Conservation (phyloP, 2,797 vertebrate genomes). For the Sebastes matsubarae region DNA sequence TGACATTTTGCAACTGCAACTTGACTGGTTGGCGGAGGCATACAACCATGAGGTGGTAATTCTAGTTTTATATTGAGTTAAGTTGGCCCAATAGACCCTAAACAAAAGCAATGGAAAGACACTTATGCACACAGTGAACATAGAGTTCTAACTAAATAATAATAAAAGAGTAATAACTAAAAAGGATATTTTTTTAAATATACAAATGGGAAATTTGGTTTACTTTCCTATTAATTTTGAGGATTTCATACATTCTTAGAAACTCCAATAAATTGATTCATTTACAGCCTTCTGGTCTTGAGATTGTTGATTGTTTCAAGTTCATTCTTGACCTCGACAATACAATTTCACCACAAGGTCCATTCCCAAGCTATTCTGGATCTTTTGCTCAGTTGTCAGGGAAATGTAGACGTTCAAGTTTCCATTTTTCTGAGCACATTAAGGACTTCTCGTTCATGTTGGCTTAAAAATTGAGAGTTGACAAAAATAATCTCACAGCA, state of each 20-base stretch:
- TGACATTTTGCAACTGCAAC: too few species aligned
- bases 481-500: background rate
- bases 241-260: background rate
- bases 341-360: background rate
- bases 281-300: background rate
- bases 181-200: background rate
- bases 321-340: background rate
- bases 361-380: background rate
- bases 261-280: fast-evolving
- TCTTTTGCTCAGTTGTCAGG: background rate
- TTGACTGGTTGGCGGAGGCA: too few species aligned
- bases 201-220: background rate
- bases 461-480: background rate
- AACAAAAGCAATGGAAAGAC: background rate
- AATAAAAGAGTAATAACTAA: background rate
- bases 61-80: background rate
- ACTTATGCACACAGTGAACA: background rate
- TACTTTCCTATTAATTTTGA: background rate
- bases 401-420: background rate
- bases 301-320: background rate
- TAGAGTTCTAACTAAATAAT: too few species aligned
- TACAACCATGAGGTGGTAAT: fast-evolving
- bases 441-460: background rate
- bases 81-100: too few species aligned
- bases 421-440: background rate